phyloP scores from a whole-genome alignment of 2,888 invertebrate genomes.

The Monopis laevigella region DNA sequence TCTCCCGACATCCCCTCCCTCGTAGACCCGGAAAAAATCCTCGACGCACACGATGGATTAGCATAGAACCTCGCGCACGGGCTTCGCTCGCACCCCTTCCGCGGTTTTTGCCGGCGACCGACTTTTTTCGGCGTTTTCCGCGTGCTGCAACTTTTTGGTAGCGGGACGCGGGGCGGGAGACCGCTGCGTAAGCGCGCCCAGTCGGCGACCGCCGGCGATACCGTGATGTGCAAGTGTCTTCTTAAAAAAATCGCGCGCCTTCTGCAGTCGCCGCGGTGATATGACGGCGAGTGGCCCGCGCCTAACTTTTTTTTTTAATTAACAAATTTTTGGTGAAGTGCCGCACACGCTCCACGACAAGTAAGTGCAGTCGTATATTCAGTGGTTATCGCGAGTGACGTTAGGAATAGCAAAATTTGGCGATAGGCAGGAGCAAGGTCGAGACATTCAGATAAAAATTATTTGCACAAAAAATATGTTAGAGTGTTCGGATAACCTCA shows the following conservation, averaged over 20 bases:
- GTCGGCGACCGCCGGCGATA: conserved; percentile 57
- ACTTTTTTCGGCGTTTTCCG: conserved; percentile 59
- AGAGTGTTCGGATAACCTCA: conserved; percentile 63
- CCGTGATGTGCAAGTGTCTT: conserved; percentile 50
- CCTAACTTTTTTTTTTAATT: background rate
- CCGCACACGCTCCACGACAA: conserved; percentile 16
- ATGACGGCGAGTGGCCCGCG: conserved; percentile 19
- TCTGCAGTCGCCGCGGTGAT: conserved; percentile 27
- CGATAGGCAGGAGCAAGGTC: conserved; percentile 65
- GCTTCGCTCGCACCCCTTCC: conserved; percentile 36
- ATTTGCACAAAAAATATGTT: conserved; percentile 63
- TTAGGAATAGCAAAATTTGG: conserved; percentile 54
- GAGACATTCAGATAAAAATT: conserved; percentile 55
- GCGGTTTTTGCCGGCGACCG: conserved; percentile 28
- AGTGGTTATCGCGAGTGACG: conserved; percentile 41
- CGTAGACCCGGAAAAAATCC: conserved; percentile 54
- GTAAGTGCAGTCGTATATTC: conserved; percentile 24
- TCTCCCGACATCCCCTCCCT: conserved; percentile 36
- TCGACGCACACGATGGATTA: conserved; percentile 57
- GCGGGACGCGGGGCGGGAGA: conserved; percentile 31
- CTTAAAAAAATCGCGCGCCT: conserved; percentile 21
- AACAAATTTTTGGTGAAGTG: conserved; percentile 12
- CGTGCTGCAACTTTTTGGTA: conserved; percentile 46
- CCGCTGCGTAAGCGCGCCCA: conserved; percentile 55
- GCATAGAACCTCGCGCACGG: conserved; percentile 29